These are phyloP conservation scores for Hylaea fasciaria DNA, from an alignment of 2,888 invertebrate genomes.

Conservation along the genomic window DNA sequence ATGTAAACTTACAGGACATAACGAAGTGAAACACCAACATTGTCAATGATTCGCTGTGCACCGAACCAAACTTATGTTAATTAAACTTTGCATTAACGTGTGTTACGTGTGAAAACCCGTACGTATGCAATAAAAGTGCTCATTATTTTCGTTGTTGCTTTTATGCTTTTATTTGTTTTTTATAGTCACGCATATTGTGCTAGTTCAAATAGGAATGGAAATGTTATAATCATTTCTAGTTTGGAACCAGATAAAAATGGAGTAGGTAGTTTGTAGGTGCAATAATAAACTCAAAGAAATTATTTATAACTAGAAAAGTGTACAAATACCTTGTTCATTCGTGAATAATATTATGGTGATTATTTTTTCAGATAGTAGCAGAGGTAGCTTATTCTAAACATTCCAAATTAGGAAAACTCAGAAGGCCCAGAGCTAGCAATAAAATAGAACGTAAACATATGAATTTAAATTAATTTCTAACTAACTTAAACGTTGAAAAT, in stretches of 20 bases:
- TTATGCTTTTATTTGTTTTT: constrained; percentile 10
- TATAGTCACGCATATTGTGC: constrained; percentile 4
- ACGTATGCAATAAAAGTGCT: constrained; percentile 15
- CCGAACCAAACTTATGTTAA: constrained; percentile 2
- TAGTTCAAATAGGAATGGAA: not conserved
- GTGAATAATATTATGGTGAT: too few species aligned
- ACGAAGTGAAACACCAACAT: constrained; percentile 16
- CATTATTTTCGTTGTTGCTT: constrained; percentile 9
- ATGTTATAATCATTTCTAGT: too few species aligned
- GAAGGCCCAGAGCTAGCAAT: too few species aligned
- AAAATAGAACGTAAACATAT: too few species aligned
- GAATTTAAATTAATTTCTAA: too few species aligned
- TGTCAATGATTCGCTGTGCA: not conserved
- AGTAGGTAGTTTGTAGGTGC: not conserved
- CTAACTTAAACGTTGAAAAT: too few species aligned
- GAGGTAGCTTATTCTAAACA: too few species aligned
- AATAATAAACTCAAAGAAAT: too few species aligned
- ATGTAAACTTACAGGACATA: constrained; percentile 12
- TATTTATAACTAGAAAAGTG: too few species aligned
- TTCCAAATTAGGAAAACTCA: too few species aligned
- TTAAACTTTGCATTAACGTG: constrained; percentile 2
- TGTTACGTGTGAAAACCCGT: not conserved
- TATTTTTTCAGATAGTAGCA: too few species aligned
- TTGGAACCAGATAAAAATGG: not conserved
- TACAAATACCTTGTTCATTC: too few species aligned